phyloP scores from a whole-genome alignment of 2,113 vertebrate species.

The Tupaia chinensis region DNA sequence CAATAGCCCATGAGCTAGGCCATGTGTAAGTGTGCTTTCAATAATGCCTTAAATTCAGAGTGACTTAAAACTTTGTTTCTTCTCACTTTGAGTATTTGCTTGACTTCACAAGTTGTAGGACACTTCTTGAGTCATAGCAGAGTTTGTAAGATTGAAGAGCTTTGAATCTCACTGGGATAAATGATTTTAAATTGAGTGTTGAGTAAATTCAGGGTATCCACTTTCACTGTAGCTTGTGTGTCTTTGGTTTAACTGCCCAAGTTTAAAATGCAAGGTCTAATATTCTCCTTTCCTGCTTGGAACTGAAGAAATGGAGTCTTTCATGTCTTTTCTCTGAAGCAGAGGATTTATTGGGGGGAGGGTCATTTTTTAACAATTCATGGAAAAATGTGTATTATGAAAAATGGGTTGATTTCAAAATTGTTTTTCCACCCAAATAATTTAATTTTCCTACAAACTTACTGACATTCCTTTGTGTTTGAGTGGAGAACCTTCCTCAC shows the following conservation, averaged over 20 bases:
- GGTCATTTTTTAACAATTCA: too few relatives aligned
- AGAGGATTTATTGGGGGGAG: neutral
- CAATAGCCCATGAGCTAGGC: constrained; percentile 98
- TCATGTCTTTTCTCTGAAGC: neutral
- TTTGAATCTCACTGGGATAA: neutral
- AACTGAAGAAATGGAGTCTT: neutral
- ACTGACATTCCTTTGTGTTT: too few relatives aligned
- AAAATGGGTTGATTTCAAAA: too few relatives aligned
- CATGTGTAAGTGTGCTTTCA: constrained; percentile 94
- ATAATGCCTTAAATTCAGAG: constrained; percentile 62
- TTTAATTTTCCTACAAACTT: too few relatives aligned
- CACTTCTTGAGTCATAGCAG: neutral
- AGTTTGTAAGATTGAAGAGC: neutral
- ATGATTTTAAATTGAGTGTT: neutral
- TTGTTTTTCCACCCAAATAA: too few relatives aligned
- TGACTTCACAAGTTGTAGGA: neutral
- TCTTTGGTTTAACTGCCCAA: neutral
- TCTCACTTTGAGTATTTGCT: neutral
- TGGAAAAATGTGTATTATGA: too few relatives aligned
- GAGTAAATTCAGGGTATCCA: accelerated
- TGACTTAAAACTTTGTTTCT: neutral
- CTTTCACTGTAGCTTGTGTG: neutral
- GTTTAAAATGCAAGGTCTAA: neutral
- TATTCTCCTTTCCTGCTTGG: neutral
- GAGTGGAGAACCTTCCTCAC: neutral